Percentiles rank a stretch among this genome's conserved stretches.
Evolutionary conservation across 2,113 vertebrate species (phyloP).

Genomic region (Neolamprologus variostigma): DNA sequence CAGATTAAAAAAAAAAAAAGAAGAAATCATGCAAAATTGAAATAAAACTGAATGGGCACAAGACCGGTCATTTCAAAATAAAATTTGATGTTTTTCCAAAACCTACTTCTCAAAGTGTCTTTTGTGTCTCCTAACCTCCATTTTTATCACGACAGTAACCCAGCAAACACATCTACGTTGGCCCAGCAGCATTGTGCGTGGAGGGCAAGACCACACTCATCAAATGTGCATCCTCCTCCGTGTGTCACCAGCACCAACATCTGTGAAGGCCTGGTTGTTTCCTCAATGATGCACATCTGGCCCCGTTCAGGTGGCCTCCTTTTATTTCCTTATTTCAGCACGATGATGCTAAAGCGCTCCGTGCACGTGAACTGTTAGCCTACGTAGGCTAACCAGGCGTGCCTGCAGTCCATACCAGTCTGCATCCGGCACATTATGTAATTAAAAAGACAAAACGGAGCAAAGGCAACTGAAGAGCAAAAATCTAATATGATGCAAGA

Average conservation of each 20-base stretch:
- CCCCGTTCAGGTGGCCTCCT: neutral
- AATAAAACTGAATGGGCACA: conserved; percentile 45
- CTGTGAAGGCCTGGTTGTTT: neutral
- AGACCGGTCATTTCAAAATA: conserved; percentile 71
- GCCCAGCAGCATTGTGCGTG: accelerated
- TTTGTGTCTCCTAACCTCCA: neutral
- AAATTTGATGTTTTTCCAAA: conserved; percentile 65
- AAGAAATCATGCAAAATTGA: conserved; percentile 16
- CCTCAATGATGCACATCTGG: accelerated
- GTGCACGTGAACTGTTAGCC: neutral
- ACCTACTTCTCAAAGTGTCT: neutral
- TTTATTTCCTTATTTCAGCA: neutral
- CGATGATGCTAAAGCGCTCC: accelerated
- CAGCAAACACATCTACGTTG: neutral
- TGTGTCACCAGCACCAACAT: neutral
- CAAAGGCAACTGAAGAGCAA: accelerated
- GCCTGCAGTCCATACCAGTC: accelerated
- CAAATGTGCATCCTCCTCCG: neutral
- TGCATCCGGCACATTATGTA: neutral
- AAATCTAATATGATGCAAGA: neutral
- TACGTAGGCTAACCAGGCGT: accelerated
- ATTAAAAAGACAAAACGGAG: accelerated
- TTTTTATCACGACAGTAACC: neutral
- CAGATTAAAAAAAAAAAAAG: neutral
- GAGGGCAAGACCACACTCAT: neutral